These are phyloP conservation scores for Acrocera orbiculus DNA, from an alignment of 2,888 invertebrate species.

Conservation along the genomic window DNA sequence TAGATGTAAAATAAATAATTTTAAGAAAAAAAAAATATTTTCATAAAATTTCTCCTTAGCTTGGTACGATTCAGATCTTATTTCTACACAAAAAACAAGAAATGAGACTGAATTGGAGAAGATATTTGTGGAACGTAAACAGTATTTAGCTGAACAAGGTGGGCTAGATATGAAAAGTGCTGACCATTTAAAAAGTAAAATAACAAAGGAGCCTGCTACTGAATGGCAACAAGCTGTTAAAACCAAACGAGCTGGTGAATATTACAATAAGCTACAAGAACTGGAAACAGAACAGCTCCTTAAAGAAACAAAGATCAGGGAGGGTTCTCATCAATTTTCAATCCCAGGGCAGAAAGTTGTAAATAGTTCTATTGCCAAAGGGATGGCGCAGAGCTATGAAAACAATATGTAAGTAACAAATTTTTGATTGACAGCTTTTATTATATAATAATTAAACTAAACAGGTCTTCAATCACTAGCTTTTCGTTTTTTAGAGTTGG, in stretches of 20 bases:
- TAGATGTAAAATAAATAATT: not conserved
- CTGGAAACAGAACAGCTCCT: constrained; percentile 70
- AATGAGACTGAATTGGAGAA: constrained; percentile 66
- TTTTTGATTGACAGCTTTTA: constrained; percentile 3
- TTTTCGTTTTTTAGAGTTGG: too few relatives aligned
- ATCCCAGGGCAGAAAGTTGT: constrained; percentile 71
- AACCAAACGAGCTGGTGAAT: constrained; percentile 65
- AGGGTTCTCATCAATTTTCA: constrained; percentile 62
- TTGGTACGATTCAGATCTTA: constrained; percentile 81
- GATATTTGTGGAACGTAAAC: constrained; percentile 70
- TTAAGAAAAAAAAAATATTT: constrained; percentile 1
- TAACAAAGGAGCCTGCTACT: constrained; percentile 52
- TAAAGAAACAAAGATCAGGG: constrained; percentile 62
- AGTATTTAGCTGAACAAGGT: constrained; percentile 46
- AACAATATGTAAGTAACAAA: constrained; percentile 56
- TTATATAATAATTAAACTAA: too few relatives aligned
- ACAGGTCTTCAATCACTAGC: too few relatives aligned
- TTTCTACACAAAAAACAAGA: constrained; percentile 67
- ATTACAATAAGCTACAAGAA: constrained; percentile 63
- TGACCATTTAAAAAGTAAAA: constrained; percentile 45
- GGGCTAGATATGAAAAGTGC: constrained; percentile 39
- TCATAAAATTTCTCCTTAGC: constrained; percentile 35
- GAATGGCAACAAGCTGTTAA: constrained; percentile 75
- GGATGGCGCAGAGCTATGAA: constrained; percentile 77
- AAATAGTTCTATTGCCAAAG: constrained; percentile 56